These are phyloP conservation scores for Eupeodes luniger DNA, from an alignment of 2,888 invertebrate species.

Conservation along the genomic window DNA sequence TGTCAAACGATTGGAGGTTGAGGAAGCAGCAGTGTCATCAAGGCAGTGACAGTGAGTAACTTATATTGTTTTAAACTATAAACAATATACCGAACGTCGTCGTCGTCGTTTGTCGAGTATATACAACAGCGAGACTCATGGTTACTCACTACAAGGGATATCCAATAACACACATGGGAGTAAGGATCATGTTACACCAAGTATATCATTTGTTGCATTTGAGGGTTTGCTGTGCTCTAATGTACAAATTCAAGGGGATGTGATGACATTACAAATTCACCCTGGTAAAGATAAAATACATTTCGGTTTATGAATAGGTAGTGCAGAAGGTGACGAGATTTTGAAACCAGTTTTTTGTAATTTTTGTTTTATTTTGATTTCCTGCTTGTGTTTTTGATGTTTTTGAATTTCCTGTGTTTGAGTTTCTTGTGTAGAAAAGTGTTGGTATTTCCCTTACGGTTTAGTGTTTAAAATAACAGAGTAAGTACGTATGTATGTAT, in stretches of 20 bases:
- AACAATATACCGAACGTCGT: conserved; percentile 8
- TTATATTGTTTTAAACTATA: conserved; percentile 45
- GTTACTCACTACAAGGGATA: conserved; percentile 30
- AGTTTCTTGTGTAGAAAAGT: not conserved
- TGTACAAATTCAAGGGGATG: conserved; percentile 38
- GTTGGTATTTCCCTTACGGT: not conserved
- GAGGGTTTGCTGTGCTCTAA: conserved; percentile 26
- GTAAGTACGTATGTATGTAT: too few species aligned
- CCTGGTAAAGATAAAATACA: conserved; percentile 26
- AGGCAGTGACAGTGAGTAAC: conserved; percentile 42
- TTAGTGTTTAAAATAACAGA: not conserved
- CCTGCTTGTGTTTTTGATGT: conserved; percentile 31
- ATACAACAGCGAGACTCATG: conserved; percentile 9
- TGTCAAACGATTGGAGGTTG: conserved; percentile 6
- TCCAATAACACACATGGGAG: conserved; percentile 56
- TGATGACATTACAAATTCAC: conserved; percentile 48
- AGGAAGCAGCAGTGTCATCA: conserved; percentile 36
- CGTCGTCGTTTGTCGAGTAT: too few species aligned
- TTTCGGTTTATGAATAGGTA: conserved; percentile 6
- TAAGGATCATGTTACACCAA: conserved; percentile 55
- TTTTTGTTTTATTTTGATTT: conserved; percentile 30
- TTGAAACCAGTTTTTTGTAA: conserved; percentile 28
- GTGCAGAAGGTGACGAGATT: conserved; percentile 57
- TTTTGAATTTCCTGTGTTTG: conserved; percentile 27
- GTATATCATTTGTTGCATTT: conserved; percentile 60